Conservation (phyloP, 2,113 vertebrate genomes). For the Mellivora capensis region DNA sequence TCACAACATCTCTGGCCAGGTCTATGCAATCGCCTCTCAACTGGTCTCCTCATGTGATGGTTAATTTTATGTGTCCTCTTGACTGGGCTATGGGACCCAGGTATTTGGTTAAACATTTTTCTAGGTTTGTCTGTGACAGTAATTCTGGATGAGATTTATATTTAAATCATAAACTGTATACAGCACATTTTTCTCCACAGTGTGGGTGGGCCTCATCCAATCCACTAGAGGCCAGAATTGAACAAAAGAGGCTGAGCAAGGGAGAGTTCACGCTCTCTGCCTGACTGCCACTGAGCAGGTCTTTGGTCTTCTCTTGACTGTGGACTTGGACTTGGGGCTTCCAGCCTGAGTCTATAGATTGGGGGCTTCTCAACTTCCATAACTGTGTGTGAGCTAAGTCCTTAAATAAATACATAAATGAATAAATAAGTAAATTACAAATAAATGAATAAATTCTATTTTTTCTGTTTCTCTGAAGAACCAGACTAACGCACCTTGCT, state of each 20-base stretch:
- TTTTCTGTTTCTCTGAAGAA: background rate
- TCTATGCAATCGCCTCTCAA: background rate
- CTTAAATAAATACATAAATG: background rate
- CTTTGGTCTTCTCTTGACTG: background rate
- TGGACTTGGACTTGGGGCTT: background rate
- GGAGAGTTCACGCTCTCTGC: background rate
- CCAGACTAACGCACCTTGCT: background rate
- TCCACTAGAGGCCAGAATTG: background rate
- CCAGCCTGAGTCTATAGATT: background rate
- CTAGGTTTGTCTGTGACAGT: background rate
- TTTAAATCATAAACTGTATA: background rate
- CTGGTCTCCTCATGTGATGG: background rate
- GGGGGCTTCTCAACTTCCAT: background rate
- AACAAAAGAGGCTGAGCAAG: background rate
- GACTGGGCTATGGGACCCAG: background rate
- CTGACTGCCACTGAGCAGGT: background rate
- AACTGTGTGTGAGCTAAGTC: background rate
- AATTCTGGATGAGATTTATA: background rate
- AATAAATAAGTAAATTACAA: background rate
- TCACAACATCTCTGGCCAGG: background rate
- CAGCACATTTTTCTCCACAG: background rate
- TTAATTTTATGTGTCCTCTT: background rate
- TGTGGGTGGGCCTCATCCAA: background rate
- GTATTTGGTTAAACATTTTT: background rate
- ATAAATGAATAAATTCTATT: background rate